Conservation (phyloP, 2,888 invertebrate species). For the Hirtodrosophila histrioides region DNA sequence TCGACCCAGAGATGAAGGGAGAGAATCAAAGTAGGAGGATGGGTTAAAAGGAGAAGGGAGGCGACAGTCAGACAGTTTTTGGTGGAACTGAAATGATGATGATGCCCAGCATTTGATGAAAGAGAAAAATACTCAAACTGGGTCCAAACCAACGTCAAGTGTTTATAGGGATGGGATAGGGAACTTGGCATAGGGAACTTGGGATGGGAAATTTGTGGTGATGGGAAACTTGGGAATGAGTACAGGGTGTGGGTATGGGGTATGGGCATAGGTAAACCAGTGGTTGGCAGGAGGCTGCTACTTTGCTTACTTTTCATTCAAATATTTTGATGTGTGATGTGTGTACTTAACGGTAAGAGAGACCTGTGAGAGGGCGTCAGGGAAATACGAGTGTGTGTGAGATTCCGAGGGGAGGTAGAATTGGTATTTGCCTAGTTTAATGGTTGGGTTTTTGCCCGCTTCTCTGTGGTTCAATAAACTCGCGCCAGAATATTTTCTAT, state of each 20-base stretch:
- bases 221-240: background rate
- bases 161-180: constrained; percentile 8
- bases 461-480: constrained; percentile 73
- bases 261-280: background rate
- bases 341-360: constrained; percentile 49
- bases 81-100: constrained; percentile 59
- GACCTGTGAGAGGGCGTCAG: constrained; percentile 14
- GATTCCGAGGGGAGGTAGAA: background rate
- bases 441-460: constrained; percentile 3
- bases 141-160: constrained; percentile 36
- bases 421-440: constrained; percentile 37
- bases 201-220: background rate
- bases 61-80: constrained; percentile 29
- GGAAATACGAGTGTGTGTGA: background rate
- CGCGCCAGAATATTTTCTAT: constrained; percentile 69
- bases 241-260: constrained; percentile 7
- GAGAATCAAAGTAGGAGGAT: background rate
- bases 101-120: constrained; percentile 54
- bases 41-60: constrained; percentile 4
- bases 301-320: constrained; percentile 79
- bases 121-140: constrained; percentile 33
- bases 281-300: constrained; percentile 38
- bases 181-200: background rate
- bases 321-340: constrained; percentile 64
- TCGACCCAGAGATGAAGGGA: background rate